Evolutionary conservation across 2,888 invertebrate genomes (phyloP).

Genomic region (Sphecodes monilicornis): DNA sequence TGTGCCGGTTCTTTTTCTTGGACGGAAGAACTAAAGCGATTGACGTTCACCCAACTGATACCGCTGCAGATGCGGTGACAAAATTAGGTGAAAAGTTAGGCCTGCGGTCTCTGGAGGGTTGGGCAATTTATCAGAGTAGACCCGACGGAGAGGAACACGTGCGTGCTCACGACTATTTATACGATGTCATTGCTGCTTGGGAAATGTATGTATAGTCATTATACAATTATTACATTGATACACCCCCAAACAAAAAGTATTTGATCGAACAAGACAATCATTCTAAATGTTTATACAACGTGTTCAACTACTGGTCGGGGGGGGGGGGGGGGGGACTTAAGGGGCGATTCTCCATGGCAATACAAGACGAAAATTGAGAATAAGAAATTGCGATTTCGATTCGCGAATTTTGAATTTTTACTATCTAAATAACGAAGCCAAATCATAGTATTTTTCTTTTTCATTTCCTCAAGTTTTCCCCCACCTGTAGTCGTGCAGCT

Average conservation of each 20-base stretch:
- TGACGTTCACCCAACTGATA: conserved; percentile 97
- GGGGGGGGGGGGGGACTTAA: too few relatives aligned
- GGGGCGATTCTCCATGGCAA: too few relatives aligned
- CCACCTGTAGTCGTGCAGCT: too few relatives aligned
- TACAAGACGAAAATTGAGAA: too few relatives aligned
- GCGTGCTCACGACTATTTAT: conserved; percentile 95
- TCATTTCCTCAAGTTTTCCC: too few relatives aligned
- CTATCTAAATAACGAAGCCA: too few relatives aligned
- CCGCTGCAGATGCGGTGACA: conserved; percentile 95
- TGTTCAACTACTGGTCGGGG: too few relatives aligned
- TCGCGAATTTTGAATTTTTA: too few relatives aligned
- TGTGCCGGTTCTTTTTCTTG: conserved; percentile 97
- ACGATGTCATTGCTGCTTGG: conserved; percentile 98
- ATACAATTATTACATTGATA: neutral
- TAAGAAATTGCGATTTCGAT: too few relatives aligned
- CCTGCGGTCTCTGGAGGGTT: conserved; percentile 93
- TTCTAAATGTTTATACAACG: too few relatives aligned
- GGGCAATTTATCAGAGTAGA: conserved; percentile 97
- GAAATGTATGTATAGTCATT: conserved; percentile 89
- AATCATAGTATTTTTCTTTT: too few relatives aligned
- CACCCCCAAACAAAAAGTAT: neutral
- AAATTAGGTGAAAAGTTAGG: conserved; percentile 95
- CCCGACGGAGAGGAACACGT: conserved; percentile 96
- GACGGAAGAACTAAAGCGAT: conserved; percentile 98
- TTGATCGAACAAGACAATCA: too few relatives aligned